Conservation (phyloP, 2,113 vertebrate genomes). For the Connochaetes taurinus region DNA sequence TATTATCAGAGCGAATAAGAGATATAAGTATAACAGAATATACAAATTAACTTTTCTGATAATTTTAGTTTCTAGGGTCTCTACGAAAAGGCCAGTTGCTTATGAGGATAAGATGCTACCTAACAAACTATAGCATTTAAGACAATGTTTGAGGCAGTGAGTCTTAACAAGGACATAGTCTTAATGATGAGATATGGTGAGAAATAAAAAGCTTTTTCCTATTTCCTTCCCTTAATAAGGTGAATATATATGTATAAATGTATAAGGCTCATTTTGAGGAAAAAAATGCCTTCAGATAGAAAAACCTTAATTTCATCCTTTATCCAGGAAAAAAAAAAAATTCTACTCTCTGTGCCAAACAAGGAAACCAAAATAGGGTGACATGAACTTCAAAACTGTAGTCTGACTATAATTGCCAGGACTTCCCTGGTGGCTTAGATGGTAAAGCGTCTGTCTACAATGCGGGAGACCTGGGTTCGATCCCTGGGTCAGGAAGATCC, state of each 20-base stretch:
- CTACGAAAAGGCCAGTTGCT: background rate
- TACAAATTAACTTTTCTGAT: background rate
- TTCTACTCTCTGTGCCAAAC: background rate
- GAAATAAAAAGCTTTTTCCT: background rate
- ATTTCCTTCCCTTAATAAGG: background rate
- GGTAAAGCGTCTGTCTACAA: too few species aligned
- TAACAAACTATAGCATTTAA: background rate
- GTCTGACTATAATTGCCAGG: background rate
- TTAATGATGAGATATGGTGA: background rate
- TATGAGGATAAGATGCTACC: background rate
- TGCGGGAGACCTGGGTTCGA: too few species aligned
- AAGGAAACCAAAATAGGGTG: background rate
- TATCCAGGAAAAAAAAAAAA: background rate
- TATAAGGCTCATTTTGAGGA: background rate
- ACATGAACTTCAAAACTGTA: background rate
- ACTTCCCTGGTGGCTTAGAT: too few species aligned
- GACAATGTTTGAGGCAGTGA: background rate
- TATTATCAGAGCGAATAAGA: background rate
- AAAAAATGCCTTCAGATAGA: background rate
- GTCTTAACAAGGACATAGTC: background rate
- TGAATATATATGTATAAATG: background rate
- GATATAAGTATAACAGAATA: background rate
- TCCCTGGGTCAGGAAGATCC: too few species aligned
- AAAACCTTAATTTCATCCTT: background rate
- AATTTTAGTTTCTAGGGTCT: background rate